These are phyloP conservation scores for Drosophila kohkoa DNA, from an alignment of 1,140 invertebrate genomes.

Conservation along the genomic window DNA sequence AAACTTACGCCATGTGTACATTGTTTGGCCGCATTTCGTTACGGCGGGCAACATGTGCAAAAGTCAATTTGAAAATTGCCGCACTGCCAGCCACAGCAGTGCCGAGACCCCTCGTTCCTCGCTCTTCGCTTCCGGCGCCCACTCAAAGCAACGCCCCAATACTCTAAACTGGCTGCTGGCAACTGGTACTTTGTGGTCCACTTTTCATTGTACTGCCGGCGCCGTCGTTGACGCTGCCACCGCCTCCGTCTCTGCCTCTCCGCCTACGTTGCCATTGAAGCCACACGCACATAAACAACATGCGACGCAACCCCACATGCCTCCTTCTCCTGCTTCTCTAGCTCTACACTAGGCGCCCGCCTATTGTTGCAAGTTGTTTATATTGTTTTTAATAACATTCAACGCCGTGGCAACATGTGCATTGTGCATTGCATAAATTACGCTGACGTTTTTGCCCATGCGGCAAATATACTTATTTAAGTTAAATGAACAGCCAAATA, in stretches of 20 bases:
- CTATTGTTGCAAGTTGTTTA: conserved; percentile 71
- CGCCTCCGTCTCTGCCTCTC: not conserved
- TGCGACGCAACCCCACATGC: conserved; percentile 14
- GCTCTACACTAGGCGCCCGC: not conserved
- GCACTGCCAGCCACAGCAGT: conserved; percentile 51
- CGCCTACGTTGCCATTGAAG: conserved; percentile 3
- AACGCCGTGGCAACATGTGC: conserved; percentile 64
- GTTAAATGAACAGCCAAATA: conserved; percentile 19
- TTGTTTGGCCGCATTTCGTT: conserved; percentile 72
- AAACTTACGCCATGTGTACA: conserved; percentile 49
- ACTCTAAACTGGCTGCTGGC: conserved; percentile 24
- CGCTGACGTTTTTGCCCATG: conserved; percentile 54
- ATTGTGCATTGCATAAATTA: conserved; percentile 73
- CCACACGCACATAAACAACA: conserved; percentile 66
- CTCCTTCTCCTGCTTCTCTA: not conserved
- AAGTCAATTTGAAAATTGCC: conserved; percentile 83
- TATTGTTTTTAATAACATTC: conserved; percentile 82
- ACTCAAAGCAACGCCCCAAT: conserved; percentile 3
- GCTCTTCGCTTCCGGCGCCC: conserved; percentile 28
- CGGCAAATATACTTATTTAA: conserved; percentile 47
- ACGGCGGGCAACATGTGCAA: conserved; percentile 79
- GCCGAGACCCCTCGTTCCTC: not conserved
- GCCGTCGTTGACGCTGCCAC: conserved; percentile 1
- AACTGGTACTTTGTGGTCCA: conserved; percentile 76
- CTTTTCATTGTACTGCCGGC: conserved; percentile 47